These are phyloP conservation scores for Hoplostethus mediterraneus DNA, from an alignment of 2,797 vertebrate genomes.

Conservation along the genomic window DNA sequence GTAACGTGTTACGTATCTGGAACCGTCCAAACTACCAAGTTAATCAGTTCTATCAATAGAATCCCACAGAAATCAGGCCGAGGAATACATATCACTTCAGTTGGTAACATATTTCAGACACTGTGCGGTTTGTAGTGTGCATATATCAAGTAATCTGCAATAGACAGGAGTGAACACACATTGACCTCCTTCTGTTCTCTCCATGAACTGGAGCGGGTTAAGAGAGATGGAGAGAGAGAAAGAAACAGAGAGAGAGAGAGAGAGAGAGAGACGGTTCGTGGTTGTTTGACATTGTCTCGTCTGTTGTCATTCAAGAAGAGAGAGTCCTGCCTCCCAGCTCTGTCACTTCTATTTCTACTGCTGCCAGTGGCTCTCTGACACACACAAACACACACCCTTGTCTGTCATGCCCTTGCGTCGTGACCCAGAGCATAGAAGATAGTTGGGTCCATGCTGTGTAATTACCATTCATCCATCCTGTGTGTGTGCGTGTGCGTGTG, in stretches of 20 bases:
- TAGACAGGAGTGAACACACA: too few species aligned
- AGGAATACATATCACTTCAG: too few species aligned
- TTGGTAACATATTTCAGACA: too few species aligned
- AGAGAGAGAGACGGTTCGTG: constrained; percentile 2
- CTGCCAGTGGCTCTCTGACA: background rate
- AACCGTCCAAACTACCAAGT: too few species aligned
- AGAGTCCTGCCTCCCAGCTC: background rate
- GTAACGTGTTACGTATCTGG: too few species aligned
- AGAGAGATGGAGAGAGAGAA: background rate
- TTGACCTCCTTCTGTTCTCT: too few species aligned
- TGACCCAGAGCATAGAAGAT: constrained; percentile 14
- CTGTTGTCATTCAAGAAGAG: background rate
- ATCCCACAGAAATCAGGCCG: too few species aligned
- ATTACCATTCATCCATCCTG: constrained; percentile 16
- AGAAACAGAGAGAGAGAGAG: background rate
- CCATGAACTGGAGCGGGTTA: background rate
- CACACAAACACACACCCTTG: background rate
- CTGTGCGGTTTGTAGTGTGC: too few species aligned
- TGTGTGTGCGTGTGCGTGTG: constrained; percentile 1
- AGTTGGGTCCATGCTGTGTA: constrained; percentile 14
- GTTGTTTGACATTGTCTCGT: background rate
- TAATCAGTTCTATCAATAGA: too few species aligned
- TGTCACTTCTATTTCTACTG: background rate
- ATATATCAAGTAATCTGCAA: too few species aligned
- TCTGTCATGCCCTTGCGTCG: constrained; percentile 8